Percentiles rank a stretch among this genome's conserved stretches.
Conservation (phyloP, 2,113 vertebrate genomes). For the Capreolus pygargus region DNA sequence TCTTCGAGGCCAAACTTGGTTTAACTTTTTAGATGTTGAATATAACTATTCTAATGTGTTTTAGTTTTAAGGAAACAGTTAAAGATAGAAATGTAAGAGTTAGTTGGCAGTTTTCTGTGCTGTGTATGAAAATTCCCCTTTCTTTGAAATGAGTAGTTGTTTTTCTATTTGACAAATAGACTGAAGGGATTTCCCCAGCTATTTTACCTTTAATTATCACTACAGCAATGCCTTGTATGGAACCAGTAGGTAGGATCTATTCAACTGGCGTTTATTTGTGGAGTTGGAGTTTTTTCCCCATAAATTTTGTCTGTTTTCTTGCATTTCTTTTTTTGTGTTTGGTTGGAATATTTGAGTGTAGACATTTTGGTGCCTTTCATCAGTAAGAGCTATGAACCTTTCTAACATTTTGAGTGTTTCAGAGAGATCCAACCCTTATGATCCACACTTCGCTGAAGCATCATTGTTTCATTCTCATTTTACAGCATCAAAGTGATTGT, state of each 20-base stretch:
- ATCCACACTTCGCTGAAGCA: background rate
- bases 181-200: constrained; percentile 71
- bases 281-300: background rate
- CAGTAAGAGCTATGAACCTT: background rate
- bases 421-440: background rate
- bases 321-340: constrained; percentile 17
- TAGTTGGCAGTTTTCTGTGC: constrained; percentile 70
- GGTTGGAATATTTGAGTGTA: background rate
- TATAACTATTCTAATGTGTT: background rate
- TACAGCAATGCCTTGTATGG: background rate
- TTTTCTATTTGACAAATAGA: constrained; percentile 73
- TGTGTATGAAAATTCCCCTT: constrained; percentile 69
- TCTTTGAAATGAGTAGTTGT: constrained; percentile 73
- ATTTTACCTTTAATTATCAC: constrained; percentile 43
- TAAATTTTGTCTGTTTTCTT: background rate
- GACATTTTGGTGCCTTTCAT: background rate
- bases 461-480: background rate
- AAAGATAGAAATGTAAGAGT: constrained; percentile 26
- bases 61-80: constrained; percentile 38
- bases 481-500: background rate
- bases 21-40: constrained; percentile 23
- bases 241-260: background rate
- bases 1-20: background rate
- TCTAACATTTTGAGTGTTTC: background rate
- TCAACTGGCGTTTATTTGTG: background rate